Evolutionary conservation across 1,140 invertebrate species (phyloP).

Genomic region (Euwallacea similis): DNA sequence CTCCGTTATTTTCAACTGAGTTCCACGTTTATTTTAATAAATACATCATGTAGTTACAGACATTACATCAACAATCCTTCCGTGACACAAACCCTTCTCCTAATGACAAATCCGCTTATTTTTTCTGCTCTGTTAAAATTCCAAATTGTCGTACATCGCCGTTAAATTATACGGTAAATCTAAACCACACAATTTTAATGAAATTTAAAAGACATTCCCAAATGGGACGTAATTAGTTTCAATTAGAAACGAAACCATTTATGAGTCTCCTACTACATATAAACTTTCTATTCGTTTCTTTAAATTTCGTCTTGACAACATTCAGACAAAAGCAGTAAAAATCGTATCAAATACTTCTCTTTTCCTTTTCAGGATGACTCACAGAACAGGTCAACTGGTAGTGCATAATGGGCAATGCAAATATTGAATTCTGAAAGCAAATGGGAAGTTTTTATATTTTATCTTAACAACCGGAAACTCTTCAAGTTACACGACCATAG

Average conservation of each 20-base stretch:
- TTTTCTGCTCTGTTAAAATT: conserved; percentile 31
- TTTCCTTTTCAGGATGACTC: conserved; percentile 5
- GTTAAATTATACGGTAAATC: conserved; percentile 16
- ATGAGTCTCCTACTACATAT: too few species aligned
- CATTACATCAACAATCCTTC: conserved; percentile 12
- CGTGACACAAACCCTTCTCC: conserved; percentile 15
- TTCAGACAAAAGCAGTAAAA: too few species aligned
- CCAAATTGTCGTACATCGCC: conserved; percentile 6
- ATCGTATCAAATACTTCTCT: neutral
- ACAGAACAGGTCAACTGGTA: conserved; percentile 14
- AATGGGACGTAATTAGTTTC: too few species aligned
- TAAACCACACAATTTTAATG: conserved; percentile 25
- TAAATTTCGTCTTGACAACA: too few species aligned
- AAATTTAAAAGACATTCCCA: conserved; percentile 10
- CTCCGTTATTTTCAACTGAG: too few species aligned
- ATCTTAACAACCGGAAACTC: conserved; percentile 29
- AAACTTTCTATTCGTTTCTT: too few species aligned
- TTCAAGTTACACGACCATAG: conserved; percentile 15
- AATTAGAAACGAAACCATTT: neutral
- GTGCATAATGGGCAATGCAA: conserved; percentile 17
- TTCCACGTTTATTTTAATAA: neutral
- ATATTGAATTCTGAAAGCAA: conserved; percentile 18
- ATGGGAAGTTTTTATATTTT: conserved; percentile 23
- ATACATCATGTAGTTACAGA: neutral
- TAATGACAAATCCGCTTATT: conserved; percentile 20